Conservation (phyloP, 2,888 invertebrate genomes). For the Diogma glabrata region DNA sequence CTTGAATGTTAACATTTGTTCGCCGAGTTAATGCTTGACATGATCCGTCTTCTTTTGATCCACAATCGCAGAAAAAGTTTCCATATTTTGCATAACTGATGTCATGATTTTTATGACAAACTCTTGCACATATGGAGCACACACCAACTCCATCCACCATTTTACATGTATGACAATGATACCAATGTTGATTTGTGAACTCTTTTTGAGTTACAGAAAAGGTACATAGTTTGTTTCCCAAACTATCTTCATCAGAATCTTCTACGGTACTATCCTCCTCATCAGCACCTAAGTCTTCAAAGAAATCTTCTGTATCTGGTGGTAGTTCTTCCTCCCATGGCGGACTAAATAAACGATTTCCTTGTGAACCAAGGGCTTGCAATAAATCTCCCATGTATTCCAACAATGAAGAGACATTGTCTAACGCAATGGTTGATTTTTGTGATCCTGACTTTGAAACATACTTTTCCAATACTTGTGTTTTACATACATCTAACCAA, state of each 20-base stretch:
- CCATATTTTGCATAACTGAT: slow-evolving; percentile 96
- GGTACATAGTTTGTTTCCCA: slow-evolving; percentile 70
- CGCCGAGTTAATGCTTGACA: slow-evolving; percentile 47
- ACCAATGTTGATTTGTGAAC: slow-evolving; percentile 98
- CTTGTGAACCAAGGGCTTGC: slow-evolving; percentile 31
- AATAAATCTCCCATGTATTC: slow-evolving; percentile 69
- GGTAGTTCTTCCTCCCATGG: slow-evolving; percentile 73
- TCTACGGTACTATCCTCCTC: slow-evolving; percentile 90
- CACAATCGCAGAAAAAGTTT: slow-evolving; percentile 99
- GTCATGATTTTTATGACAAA: slow-evolving; percentile 94
- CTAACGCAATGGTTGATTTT: slow-evolving; percentile 40
- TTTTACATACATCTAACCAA: slow-evolving; percentile 66
- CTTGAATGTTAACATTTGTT: slow-evolving; percentile 24
- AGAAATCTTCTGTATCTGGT: slow-evolving; percentile 65
- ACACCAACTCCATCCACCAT: slow-evolving; percentile 99
- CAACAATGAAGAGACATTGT: slow-evolving; percentile 72
- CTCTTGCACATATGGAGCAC: slow-evolving; percentile 93
- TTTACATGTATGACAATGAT: slow-evolving; percentile 97
- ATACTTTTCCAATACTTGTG: slow-evolving; percentile 29
- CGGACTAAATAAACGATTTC: slow-evolving; percentile 47
- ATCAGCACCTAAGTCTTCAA: slow-evolving; percentile 80
- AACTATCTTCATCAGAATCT: slow-evolving; percentile 37
- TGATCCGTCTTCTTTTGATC: slow-evolving; percentile 82
- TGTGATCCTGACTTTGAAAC: slow-evolving; percentile 19
- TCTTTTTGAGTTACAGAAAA: slow-evolving; percentile 95